phyloP scores from a whole-genome alignment of 2,797 vertebrate species.

The Falco columbarius region DNA sequence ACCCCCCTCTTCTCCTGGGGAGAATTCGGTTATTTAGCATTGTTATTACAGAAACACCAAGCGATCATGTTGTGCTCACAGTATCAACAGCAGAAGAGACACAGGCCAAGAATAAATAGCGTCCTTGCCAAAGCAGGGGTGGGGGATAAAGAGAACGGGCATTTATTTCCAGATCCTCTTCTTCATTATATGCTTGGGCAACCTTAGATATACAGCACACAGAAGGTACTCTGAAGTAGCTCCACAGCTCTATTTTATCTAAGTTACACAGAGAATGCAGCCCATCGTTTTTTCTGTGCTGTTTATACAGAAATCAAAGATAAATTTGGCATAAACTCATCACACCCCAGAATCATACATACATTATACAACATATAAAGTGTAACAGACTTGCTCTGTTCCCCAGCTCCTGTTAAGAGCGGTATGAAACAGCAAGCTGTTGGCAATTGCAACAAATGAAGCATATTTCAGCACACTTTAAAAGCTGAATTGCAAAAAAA shows the following conservation, averaged over 20 bases:
- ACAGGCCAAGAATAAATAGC: conserved; percentile 43
- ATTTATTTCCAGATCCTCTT: conserved; percentile 59
- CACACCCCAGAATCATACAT: conserved; percentile 62
- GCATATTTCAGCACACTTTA: conserved; percentile 66
- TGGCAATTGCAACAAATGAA: conserved; percentile 68
- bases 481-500: conserved; percentile 74
- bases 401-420: conserved; percentile 48
- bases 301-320: conserved; percentile 71
- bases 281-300: conserved; percentile 47
- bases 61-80: not conserved
- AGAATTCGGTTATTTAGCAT: conserved; percentile 3
- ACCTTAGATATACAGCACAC: conserved; percentile 23
- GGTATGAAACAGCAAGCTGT: conserved; percentile 61
- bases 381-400: conserved; percentile 48
- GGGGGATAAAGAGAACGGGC: conserved; percentile 5
- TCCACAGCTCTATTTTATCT: conserved; percentile 37
- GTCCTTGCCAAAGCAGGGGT: not conserved
- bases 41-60: conserved; percentile 18
- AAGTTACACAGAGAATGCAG: conserved; percentile 54
- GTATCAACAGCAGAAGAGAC: conserved; percentile 8
- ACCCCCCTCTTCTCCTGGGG: not conserved
- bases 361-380: conserved; percentile 53
- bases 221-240: conserved; percentile 53
- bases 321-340: conserved; percentile 71
- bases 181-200: conserved; percentile 44